Percentiles rank a stretch among this genome's conserved stretches.
phyloP scores from a whole-genome alignment of 2,113 vertebrate genomes.

The Gadus macrocephalus region DNA sequence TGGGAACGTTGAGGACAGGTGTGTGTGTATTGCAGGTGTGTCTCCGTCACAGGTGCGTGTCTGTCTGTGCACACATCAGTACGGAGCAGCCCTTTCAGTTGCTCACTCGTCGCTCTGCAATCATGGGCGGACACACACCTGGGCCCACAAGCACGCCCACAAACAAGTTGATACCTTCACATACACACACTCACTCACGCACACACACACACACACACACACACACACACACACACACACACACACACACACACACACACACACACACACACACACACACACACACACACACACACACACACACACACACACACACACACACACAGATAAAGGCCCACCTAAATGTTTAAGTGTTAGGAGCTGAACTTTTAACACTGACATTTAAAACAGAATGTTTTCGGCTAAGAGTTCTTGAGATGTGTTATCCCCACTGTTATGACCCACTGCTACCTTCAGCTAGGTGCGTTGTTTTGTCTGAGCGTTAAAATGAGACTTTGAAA shows the following conservation, averaged over 20 bases:
- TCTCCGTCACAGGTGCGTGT: conserved; percentile 29
- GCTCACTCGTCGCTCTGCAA: conserved; percentile 55
- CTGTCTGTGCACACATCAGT: conserved; percentile 32
- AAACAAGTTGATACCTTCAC: not conserved
- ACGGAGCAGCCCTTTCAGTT: conserved; percentile 34
- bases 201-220: conserved; percentile 31
- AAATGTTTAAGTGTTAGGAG: not conserved
- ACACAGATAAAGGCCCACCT: not conserved
- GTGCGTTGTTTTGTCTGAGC: no score
- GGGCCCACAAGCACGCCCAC: not conserved
- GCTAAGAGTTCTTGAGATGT: no score
- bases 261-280: conserved; percentile 15
- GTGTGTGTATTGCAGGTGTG: conserved; percentile 12
- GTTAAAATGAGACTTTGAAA: no score
- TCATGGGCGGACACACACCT: conserved; percentile 38
- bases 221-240: conserved; percentile 14
- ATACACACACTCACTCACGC: conserved; percentile 7
- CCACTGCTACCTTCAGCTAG: no score
- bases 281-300: conserved; percentile 19
- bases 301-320: conserved; percentile 21
- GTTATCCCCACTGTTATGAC: no score
- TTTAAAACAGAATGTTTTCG: no score
- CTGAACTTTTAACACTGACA: no score
- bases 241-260: conserved; percentile 19
- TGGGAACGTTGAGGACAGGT: conserved; percentile 20